Conservation (phyloP, 2,888 invertebrate genomes). For the Aphrophora alni region DNA sequence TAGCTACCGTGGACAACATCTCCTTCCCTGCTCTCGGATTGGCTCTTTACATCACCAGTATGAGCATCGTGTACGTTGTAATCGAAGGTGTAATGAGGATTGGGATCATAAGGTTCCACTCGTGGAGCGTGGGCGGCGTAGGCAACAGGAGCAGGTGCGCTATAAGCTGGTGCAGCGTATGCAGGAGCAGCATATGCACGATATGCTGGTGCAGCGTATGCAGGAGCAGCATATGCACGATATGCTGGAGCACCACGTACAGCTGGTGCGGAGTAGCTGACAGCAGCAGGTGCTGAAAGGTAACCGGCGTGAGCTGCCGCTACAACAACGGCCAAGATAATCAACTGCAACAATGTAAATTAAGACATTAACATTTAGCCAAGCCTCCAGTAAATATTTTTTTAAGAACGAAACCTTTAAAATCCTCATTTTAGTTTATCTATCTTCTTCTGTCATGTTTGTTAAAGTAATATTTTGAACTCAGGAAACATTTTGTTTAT, state of each 20-base stretch:
- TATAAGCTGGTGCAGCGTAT: constrained; percentile 34
- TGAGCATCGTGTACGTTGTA: constrained; percentile 75
- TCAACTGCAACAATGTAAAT: constrained; percentile 38
- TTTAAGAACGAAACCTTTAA: no score
- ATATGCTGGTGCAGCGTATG: constrained; percentile 30
- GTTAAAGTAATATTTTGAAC: no score
- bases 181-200: not conserved
- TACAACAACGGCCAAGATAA: constrained; percentile 48
- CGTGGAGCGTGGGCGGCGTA: constrained; percentile 44
- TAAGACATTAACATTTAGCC: not conserved
- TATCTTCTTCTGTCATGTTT: no score
- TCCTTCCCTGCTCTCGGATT: constrained; percentile 73
- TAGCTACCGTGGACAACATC: constrained; percentile 71
- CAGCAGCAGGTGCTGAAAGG: constrained; percentile 48
- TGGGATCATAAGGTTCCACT: constrained; percentile 19
- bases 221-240: no score
- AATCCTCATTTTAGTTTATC: no score
- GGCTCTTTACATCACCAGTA: constrained; percentile 75
- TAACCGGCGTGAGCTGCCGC: constrained; percentile 53
- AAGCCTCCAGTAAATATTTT: no score
- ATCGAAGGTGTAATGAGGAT: constrained; percentile 68
- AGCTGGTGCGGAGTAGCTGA: constrained; percentile 51
- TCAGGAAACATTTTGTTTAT: no score
- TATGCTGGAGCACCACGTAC: no score
- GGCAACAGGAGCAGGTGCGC: constrained; percentile 42